A percentile compares a stretch with the other conserved stretches of the same genome.
Conservation (phyloP, 2,113 vertebrate genomes). For the Xiphorhynchus elegans region DNA sequence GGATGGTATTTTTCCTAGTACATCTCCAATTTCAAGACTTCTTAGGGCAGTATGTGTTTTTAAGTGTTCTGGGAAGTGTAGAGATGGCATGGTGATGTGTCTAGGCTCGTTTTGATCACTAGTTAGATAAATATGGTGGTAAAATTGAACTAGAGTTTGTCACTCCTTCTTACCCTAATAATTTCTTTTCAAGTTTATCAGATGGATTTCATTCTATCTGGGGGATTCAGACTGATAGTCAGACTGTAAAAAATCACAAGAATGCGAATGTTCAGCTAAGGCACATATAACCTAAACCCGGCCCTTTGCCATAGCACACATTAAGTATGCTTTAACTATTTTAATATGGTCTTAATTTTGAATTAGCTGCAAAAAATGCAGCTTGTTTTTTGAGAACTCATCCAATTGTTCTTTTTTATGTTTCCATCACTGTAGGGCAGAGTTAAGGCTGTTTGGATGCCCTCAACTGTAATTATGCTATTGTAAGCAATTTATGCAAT, state of each 20-base stretch:
- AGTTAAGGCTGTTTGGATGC: conserved; percentile 34
- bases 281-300: neutral
- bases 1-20: neutral
- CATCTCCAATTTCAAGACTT: neutral
- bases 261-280: neutral
- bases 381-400: neutral
- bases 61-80: neutral
- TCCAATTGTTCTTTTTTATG: neutral
- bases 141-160: neutral
- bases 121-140: neutral
- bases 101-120: neutral
- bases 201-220: neutral
- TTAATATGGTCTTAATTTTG: neutral
- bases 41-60: neutral
- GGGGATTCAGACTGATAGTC: neutral
- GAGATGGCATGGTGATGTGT: neutral
- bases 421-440: conserved; percentile 10
- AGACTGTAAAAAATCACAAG: neutral
- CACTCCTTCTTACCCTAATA: neutral
- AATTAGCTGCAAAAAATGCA: neutral
- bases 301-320: neutral
- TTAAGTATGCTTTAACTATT: neutral
- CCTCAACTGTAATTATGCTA: conserved; percentile 38
- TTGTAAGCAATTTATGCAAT: conserved; percentile 55
- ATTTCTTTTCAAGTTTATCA: neutral